Evolutionary conservation across 2,888 invertebrate genomes (phyloP), one percentile per base, ranked within the genome.

Genomic region (Perdita meconis): DNA sequence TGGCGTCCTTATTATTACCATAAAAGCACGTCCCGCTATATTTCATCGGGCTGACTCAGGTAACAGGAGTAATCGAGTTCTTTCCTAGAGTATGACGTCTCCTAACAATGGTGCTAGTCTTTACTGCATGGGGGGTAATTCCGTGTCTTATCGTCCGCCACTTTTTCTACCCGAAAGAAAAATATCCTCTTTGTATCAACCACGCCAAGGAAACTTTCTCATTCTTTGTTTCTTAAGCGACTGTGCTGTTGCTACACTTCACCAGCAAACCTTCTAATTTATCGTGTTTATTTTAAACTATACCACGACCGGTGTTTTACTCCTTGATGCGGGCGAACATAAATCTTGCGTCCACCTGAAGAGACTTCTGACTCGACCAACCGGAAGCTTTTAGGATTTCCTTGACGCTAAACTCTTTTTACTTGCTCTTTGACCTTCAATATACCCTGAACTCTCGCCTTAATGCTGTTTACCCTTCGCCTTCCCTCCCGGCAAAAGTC

Each of bases 161-260:
- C 53, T 70, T 80, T 73, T 73, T 44, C 50, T 38, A 34, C 22
- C 57, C 56, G 24, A 57, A 73, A 73, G 65, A 73, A 69, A 79
- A 78, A 69, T 66, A 55, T 53, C 68, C 47, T 65, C 67, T 66
- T 79, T 73, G 78, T 73, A 79, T 68, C 78, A 55, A 61, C 60
- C 40, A 22, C 10, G 68, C 50, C 4, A 12, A 3, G 68, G 53
- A 24, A 79, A 71, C 68, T 79, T 79, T 65, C 47, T 16, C 50
- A 44, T 60, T 66, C 70, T 80, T 78, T 71, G 63, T 76, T 72
- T 57, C 71, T 66, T 71, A 65, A 75, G 61, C 44, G 71, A 61
- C 65, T 51, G 13, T 24, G 71, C 40, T 50, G 40, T 42, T 44
- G 34, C 42, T 16, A 2, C 30, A 30, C 30, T 16, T 12, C 34